These are phyloP conservation scores for human DNA, from an alignment of 2,113 vertebrate genomes.

Conservation along the genomic window DNA sequence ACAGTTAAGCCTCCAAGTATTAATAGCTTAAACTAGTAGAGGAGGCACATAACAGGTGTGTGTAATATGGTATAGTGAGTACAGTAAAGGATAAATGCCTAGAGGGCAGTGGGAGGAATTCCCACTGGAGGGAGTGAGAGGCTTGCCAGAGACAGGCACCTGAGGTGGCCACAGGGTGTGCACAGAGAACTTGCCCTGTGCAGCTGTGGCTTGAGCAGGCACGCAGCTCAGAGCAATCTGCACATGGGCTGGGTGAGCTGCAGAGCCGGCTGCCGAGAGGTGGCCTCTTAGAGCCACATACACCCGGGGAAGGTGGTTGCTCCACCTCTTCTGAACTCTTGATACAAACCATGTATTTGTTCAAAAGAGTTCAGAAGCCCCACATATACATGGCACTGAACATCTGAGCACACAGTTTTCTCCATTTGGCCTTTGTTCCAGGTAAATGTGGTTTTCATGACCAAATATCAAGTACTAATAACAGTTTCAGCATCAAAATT, in stretches of 20 bases:
- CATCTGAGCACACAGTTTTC: neutral
- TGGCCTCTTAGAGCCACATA: neutral
- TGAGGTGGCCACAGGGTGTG: fast-evolving
- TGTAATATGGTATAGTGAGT: fast-evolving
- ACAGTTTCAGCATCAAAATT: neutral
- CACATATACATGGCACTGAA: too few species aligned
- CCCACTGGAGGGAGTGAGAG: fast-evolving
- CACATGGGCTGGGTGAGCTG: too few species aligned
- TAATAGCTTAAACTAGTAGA: neutral
- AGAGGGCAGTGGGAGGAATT: neutral
- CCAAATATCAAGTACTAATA: neutral
- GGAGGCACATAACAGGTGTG: neutral
- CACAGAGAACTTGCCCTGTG: neutral
- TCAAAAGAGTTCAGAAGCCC: neutral
- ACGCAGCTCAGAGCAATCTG: neutral
- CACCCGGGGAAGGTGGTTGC: fast-evolving
- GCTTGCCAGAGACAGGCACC: too few species aligned
- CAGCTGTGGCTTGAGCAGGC: fast-evolving
- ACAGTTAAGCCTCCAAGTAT: neutral
- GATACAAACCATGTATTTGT: neutral
- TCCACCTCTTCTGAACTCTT: neutral
- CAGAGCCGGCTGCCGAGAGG: fast-evolving
- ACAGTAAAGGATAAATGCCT: neutral
- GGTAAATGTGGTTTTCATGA: neutral
- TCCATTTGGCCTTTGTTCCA: neutral